Conservation (phyloP, 1,140 invertebrate species). For the Arctopsyche grandis region DNA sequence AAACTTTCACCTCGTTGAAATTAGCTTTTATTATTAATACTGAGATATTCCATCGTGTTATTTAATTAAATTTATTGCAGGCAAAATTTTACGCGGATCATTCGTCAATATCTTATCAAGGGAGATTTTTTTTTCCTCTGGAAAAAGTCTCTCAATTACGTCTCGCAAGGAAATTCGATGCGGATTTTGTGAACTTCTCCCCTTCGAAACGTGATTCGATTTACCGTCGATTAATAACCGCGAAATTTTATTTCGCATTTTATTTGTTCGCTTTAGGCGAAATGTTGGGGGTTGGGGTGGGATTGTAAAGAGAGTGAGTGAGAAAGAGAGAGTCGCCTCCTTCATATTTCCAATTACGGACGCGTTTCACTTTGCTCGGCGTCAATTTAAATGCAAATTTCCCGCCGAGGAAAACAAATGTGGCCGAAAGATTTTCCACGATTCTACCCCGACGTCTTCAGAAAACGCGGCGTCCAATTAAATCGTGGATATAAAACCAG, state of each 20-base stretch:
- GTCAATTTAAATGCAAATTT: conserved; percentile 41
- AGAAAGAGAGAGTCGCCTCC: neutral
- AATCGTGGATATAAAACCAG: neutral
- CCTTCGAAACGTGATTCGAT: conserved; percentile 21
- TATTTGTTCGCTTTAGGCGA: neutral
- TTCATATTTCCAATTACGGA: conserved; percentile 37
- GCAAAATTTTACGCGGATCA: too few relatives aligned
- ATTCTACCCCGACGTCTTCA: neutral
- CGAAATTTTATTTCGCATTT: conserved; percentile 24
- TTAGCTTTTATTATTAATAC: too few relatives aligned
- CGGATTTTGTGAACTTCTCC: conserved; percentile 7
- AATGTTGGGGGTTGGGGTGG: neutral
- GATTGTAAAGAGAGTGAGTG: neutral
- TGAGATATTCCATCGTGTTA: too few relatives aligned
- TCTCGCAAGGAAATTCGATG: neutral
- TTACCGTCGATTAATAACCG: conserved; percentile 26
- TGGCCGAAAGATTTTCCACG: conserved; percentile 23
- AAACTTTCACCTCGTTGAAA: conserved; percentile 9
- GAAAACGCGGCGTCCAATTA: neutral
- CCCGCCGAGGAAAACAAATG: conserved; percentile 24
- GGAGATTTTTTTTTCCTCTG: too few relatives aligned
- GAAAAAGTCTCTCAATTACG: conserved; percentile 10
- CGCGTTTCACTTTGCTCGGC: conserved; percentile 1
- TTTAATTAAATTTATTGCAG: too few relatives aligned
- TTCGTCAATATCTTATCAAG: too few relatives aligned